phyloP scores from a whole-genome alignment of 2,888 invertebrate species.

The Neocrepidodera transversa region DNA sequence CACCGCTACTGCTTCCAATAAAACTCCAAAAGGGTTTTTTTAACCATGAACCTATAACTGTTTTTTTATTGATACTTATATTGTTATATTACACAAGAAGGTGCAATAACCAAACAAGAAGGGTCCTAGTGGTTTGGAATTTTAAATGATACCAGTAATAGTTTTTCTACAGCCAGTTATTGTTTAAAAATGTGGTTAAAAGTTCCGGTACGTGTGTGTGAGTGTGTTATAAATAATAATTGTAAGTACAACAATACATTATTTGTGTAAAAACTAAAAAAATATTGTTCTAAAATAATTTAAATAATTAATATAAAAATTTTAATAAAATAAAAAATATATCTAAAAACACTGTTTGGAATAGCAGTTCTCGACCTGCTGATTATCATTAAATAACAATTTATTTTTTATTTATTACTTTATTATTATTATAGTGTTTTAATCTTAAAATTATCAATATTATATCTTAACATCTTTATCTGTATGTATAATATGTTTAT shows the following conservation, averaged over 20 bases:
- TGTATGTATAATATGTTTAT: no score
- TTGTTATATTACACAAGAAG: constrained; percentile 36
- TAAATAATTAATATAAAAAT: no score
- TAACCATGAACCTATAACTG: constrained; percentile 21
- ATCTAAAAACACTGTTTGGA: no score
- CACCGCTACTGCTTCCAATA: constrained; percentile 5
- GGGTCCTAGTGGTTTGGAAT: constrained; percentile 15
- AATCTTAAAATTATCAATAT: no score
- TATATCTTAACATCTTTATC: no score
- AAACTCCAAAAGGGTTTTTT: constrained; percentile 33
- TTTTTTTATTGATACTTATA: constrained; percentile 37
- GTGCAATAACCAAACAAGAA: constrained; percentile 33
- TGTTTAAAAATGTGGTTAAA: constrained; percentile 2
- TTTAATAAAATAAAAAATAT: no score
- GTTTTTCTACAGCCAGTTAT: background rate
- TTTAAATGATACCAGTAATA: background rate
- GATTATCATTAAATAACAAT: no score
- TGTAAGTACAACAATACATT: background rate
- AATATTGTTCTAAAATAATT: no score
- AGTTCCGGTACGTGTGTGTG: background rate
- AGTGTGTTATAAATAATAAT: background rate
- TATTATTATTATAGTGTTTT: no score
- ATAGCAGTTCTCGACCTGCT: no score
- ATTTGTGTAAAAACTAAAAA: no score
- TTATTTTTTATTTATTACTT: no score